Conservation (phyloP, 1,140 invertebrate species). For the Sinella curviseta region DNA sequence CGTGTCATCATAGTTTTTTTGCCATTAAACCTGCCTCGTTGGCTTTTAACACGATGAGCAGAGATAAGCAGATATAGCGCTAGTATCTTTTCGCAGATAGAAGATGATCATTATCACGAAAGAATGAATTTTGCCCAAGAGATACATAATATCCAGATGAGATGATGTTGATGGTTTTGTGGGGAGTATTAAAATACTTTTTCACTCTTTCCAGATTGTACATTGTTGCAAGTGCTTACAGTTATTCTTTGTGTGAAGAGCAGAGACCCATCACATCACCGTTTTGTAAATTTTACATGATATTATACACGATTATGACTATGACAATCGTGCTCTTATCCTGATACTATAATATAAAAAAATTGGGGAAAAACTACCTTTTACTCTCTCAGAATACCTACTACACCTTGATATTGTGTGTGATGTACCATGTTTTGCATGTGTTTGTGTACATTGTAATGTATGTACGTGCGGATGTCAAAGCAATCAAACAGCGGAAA, state of each 20-base stretch:
- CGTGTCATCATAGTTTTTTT: too few relatives aligned
- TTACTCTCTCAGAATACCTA: too few relatives aligned
- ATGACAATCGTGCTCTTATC: too few relatives aligned
- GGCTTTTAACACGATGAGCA: neutral
- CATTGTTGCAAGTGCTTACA: neutral
- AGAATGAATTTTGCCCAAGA: neutral
- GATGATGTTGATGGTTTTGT: neutral
- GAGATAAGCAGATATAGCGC: too few relatives aligned
- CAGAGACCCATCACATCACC: neutral
- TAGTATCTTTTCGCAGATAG: neutral
- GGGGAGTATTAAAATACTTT: neutral
- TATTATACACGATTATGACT: too few relatives aligned
- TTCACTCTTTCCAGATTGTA: neutral
- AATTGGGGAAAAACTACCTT: too few relatives aligned
- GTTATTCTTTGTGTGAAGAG: neutral
- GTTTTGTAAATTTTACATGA: too few relatives aligned
- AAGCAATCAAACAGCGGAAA: neutral
- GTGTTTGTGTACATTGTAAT: too few relatives aligned
- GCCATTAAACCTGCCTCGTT: neutral
- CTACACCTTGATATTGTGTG: too few relatives aligned
- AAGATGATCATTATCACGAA: slow-evolving; percentile 3
- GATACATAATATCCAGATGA: slow-evolving; percentile 1
- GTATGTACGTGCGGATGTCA: neutral
- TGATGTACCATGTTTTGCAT: too few relatives aligned
- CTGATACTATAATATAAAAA: too few relatives aligned